Evolutionary conservation across 2,888 invertebrate genomes (phyloP).

Genomic region (Erannis defoliaria): DNA sequence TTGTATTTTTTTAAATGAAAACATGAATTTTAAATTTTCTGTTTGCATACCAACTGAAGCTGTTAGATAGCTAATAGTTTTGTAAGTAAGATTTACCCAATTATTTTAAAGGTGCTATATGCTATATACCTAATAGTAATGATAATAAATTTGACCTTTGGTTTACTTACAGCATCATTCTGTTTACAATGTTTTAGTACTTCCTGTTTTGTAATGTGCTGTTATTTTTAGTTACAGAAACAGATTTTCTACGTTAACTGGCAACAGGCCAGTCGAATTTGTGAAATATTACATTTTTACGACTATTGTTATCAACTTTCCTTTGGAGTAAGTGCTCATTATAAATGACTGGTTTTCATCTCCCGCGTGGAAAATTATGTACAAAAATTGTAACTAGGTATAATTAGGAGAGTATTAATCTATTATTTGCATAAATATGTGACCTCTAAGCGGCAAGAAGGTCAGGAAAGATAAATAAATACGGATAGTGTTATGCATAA

Average conservation of each 20-base stretch:
- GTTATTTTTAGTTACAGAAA: not conserved
- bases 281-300: not conserved
- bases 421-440: slow-evolving; percentile 41
- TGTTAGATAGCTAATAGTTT: too few species aligned
- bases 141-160: not conserved
- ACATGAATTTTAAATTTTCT: too few species aligned
- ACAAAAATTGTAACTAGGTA: slow-evolving; percentile 5
- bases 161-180: not conserved
- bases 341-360: not conserved
- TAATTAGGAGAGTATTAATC: slow-evolving; percentile 29
- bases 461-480: slow-evolving; percentile 69
- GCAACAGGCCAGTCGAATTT: slow-evolving; percentile 10
- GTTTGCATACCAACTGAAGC: too few species aligned
- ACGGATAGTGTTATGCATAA: slow-evolving; percentile 47
- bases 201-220: slow-evolving; percentile 11
- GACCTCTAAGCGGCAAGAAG: slow-evolving; percentile 73
- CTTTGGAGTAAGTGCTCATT: not conserved
- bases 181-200: not conserved
- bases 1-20: too few species aligned
- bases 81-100: too few species aligned
- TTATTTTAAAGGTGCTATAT: too few species aligned
- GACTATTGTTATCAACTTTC: not conserved
- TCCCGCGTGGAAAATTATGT: slow-evolving; percentile 9
- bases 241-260: slow-evolving; percentile 5
- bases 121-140: not conserved